These are phyloP conservation scores for Dinocampus coccinellae DNA, from an alignment of 2,888 invertebrate genomes.

Conservation along the genomic window DNA sequence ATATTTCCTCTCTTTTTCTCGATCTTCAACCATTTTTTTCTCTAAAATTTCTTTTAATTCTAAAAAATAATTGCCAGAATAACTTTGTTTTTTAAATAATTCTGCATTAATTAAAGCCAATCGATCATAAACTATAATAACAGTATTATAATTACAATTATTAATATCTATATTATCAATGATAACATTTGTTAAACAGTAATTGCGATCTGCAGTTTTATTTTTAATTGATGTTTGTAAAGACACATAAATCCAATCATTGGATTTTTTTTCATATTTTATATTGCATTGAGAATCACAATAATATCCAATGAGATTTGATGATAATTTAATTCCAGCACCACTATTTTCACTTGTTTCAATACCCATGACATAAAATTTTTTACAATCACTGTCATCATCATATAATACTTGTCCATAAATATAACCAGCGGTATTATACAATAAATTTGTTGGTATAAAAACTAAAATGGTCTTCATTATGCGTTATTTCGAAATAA, in stretches of 20 bases:
- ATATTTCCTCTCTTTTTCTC: conserved; percentile 45
- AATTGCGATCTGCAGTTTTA: conserved; percentile 44
- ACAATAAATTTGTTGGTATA: conserved; percentile 54
- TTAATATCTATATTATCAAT: conserved; percentile 51
- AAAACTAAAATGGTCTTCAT: conserved; percentile 61
- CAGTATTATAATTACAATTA: conserved; percentile 43
- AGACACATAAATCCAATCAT: conserved; percentile 60
- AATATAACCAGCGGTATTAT: conserved; percentile 55
- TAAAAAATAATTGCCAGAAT: conserved; percentile 58
- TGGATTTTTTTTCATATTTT: conserved; percentile 45
- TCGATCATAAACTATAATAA: conserved; percentile 62
- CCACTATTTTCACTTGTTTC: conserved; percentile 35
- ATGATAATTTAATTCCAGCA: conserved; percentile 34
- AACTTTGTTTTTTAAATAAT: conserved; percentile 49
- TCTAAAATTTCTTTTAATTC: conserved; percentile 60
- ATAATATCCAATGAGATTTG: conserved; percentile 58
- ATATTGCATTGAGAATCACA: conserved; percentile 41
- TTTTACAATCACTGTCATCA: conserved; percentile 48
- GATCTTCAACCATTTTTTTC: conserved; percentile 46
- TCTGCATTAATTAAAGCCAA: conserved; percentile 59
- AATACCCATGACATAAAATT: conserved; percentile 58
- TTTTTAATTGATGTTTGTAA: conserved; percentile 25
- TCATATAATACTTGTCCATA: conserved; percentile 57
- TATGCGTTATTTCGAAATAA: not conserved
- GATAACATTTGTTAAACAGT: conserved; percentile 51